Base-by-base conservation (phyloP, 2,888 invertebrate genomes). In the Disparrhopalites patrizii region DNA sequence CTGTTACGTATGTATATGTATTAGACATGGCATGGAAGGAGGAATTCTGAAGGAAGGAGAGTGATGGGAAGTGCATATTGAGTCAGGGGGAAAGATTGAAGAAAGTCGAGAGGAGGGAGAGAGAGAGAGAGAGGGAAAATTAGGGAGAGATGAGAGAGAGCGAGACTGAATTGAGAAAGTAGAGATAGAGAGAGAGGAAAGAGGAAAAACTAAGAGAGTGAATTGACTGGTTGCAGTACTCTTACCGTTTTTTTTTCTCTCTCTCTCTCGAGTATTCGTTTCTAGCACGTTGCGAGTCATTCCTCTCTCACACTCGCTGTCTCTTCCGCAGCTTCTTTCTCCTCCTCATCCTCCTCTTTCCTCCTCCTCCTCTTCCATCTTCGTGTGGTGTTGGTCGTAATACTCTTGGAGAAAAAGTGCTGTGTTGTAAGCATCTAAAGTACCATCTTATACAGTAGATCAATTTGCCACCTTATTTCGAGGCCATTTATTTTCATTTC, bases 401-500 rank as follows among this genome's bases (percentile, higher is more conserved):
- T n/a, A n/a, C 8, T 47, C 47, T 47, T 47, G 47, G 47, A 10
- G n/a, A n/a, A n/a, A 47, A 47, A 23, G 23, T 47, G 47, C 20
- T 10, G 43, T 43, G 43, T 43, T 36, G 23, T 23, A 47, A 47
- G 47, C 23, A 8, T 47, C 23, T 23, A 23, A 47, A 47, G 47
- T 47, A 47, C 23, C 47, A 47, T 47, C 47, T 47, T 47, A 47
- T 47, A n/a, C 47, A 47, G 47, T 8, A 23, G 47, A 47, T 23
- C 47, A 47, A 47, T 47, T 47, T 47, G 47, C 47, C 47, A 47
- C 47, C 47, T 47, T 47, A 47, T 47, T 8, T 47, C 47, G 23
- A 47, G 47, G 47, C 23, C 47, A 47, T 47, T 47, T 47, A 47
- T 47, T 47, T 47, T 47, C 47, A 47, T 47, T 47, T 47, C n/a